Evolutionary conservation across 2,113 vertebrate genomes (phyloP), one percentile per base, ranked within the genome.

Genomic region (Barnardius zonarius): DNA sequence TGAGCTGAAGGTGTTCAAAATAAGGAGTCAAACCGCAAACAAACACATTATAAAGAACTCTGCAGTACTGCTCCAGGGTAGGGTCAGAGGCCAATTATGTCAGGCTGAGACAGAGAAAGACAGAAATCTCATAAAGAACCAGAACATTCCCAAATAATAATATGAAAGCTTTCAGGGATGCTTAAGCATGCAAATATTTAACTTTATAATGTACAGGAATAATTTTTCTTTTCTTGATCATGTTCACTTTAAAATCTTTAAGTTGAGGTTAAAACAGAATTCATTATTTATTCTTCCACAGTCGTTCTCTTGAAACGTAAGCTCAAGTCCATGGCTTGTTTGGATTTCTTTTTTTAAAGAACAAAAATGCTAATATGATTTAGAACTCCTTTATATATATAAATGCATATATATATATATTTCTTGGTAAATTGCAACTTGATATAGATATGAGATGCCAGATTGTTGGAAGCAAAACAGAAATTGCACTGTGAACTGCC

Each of bases 1-100:
- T 95, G 96, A 97, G 96, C 95, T 93, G 96, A 96, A 96, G 94
- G 96, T 93, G 94, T 75, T 97, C 87, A 92, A 97, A 97, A 96
- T 94, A 90, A 91, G 92, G 77, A 96, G 90, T 67, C 62, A 90
- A 94, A 91, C 93, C 89, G 96, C 96, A 97, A 97, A 95, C 96
- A 98, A 97, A 95, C 86, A 86, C 87, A 37, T 94, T 92, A 83
- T 91, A 92, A 96, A 98, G 86, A 89, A 66, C 74, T 92, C 90
- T 64, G 76, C 92, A 87, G 57, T 37, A 85, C 61, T 75, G 94
- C 95, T 95, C 82, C 57, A 54, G 95, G 95, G 76, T 18, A 95
- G 86, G 48, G 85, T 90, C 91, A 94, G 75, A 92, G 95, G 91
- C 72, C 96, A 96, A 14, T 44, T 61, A 24, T 54, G 86, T 90